Evolutionary conservation across 2,113 vertebrate species (phyloP).

Genomic region (Syrrhaptes paradoxus): DNA sequence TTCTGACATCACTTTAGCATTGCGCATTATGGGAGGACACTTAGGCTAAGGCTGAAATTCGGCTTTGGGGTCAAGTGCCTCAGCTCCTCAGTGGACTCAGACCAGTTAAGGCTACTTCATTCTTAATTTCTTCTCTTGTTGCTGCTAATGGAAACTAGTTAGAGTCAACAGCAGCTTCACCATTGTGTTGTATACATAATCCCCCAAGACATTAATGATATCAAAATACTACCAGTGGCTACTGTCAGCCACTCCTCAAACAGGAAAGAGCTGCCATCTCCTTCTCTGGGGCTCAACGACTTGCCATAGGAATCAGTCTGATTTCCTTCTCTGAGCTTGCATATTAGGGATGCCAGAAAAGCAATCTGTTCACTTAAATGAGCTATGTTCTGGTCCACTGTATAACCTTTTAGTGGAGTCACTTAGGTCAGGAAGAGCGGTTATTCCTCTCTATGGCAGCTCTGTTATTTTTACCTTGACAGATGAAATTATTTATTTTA

Average conservation of each 20-base stretch:
- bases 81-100: not conserved
- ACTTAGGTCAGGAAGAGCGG: not conserved
- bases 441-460: not conserved
- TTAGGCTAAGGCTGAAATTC: not conserved
- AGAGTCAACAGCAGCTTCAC: not conserved
- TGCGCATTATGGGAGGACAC: not conserved
- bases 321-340: not conserved
- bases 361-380: not conserved
- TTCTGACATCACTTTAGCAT: not conserved
- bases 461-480: not conserved
- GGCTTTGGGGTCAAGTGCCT: not conserved
- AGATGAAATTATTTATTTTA: slow-evolving; percentile 4
- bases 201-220: not conserved
- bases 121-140: not conserved
- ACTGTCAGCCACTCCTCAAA: not conserved
- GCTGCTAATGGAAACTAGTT: not conserved
- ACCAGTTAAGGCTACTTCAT: not conserved
- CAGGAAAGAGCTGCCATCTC: not conserved
- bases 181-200: not conserved
- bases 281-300: not conserved
- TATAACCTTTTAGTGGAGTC: not conserved
- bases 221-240: not conserved
- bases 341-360: not conserved
- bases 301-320: not conserved
- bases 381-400: not conserved